Base-by-base conservation (phyloP, 2,113 vertebrate genomes). In the Mormyrus iriodes region DNA sequence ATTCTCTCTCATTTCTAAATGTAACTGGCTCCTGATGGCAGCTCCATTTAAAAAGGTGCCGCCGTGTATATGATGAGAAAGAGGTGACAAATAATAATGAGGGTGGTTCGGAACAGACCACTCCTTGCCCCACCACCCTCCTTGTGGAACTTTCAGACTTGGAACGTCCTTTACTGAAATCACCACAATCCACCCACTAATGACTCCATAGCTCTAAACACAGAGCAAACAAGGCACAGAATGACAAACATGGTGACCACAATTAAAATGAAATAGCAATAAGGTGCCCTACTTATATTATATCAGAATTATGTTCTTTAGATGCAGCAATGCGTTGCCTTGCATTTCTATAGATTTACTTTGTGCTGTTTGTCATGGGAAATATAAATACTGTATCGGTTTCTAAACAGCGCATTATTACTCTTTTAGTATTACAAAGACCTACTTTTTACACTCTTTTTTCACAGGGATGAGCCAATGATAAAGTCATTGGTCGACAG, bases 111-210 rank as follows among this genome's bases (percentile, higher is more conserved):
- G 15, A n/a, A 19, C 0, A 65, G 88, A 88, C 58, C 87, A 69
- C 48, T 86, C 5, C 44, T 21, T 44, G n/a, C 52, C 7, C 48
- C 35, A n/a, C 10, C 24, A 4, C 61, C 35, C 27, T 53, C 27
- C 19, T 2, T 12, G 8, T 87, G 84, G 61, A 87, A 87, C 89
- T 53, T 90, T 53, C 3, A 24, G 58, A 65, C 61, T 86, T 89
- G 89, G 84, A 89, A 89, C 84, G 27, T 87, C 85, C 89, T 55
- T 15, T 79, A 85, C 19, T 87, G 65, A 90, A 19, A 85, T 69
- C 48, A 76, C 31, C 27, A 44, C 48, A 76, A 53, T 87, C 89
- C 35, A 27, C 85, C 89, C 85, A 55, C 89, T n/a, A 8, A 8
- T 1, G 42, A 4, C 61, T 65, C 31, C n/a, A 17, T 31, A 39